Conservation (phyloP, 2,797 vertebrate species). For the Urocyon cinereoargenteus region DNA sequence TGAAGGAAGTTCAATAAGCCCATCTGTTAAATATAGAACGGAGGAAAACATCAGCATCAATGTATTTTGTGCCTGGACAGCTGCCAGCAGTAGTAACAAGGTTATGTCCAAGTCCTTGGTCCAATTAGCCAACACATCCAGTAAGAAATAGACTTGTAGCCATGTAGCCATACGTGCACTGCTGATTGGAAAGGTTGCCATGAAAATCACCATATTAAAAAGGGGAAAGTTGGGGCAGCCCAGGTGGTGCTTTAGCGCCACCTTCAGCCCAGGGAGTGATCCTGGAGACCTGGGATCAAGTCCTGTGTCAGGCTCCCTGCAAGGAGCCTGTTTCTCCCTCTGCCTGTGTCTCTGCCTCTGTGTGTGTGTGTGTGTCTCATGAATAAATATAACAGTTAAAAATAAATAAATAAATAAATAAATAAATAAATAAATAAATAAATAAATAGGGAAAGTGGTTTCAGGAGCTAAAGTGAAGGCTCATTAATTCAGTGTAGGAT, state of each 20-base stretch:
- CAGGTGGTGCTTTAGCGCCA: too few species aligned
- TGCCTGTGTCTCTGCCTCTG: too few species aligned
- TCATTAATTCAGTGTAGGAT: not conserved
- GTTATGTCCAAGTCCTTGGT: conserved; percentile 12
- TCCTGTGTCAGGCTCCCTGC: too few species aligned
- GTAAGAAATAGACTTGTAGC: not conserved
- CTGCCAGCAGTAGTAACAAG: conserved; percentile 22
- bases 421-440: too few species aligned
- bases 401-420: too few species aligned
- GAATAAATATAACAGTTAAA: too few species aligned
- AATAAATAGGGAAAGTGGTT: not conserved
- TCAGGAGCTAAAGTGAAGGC: not conserved
- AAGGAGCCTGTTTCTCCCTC: too few species aligned
- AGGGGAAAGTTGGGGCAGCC: not conserved
- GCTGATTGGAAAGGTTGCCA: not conserved
- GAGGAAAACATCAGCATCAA: conserved; percentile 26
- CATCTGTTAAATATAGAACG: conserved; percentile 63
- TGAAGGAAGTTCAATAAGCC: conserved; percentile 27
- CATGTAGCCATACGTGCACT: not conserved
- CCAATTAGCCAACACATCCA: not conserved
- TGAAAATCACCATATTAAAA: not conserved
- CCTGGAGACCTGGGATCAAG: too few species aligned
- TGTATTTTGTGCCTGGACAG: conserved; percentile 43
- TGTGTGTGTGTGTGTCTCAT: too few species aligned
- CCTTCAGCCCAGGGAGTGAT: too few species aligned